Evolutionary conservation across 2,113 vertebrate species (phyloP).

Genomic region (Chaenogobius annularis): DNA sequence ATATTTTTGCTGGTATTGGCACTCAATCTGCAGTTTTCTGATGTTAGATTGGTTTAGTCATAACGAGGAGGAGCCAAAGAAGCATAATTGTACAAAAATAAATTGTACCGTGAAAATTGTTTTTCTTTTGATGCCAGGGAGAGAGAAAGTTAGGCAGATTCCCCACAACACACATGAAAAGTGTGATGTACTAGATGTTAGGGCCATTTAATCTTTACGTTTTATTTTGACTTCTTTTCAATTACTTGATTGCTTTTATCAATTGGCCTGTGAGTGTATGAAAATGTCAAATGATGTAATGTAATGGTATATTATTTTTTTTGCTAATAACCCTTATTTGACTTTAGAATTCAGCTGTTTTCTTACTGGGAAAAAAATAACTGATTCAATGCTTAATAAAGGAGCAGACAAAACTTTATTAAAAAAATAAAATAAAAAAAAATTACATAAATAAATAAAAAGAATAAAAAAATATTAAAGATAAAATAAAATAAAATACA

Average conservation of each 20-base stretch:
- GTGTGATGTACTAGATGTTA: constrained; percentile 2
- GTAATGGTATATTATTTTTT: not conserved
- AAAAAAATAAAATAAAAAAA: no score
- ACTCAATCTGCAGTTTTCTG: not conserved
- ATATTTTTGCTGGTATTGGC: not conserved
- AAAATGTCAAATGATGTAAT: constrained; percentile 16
- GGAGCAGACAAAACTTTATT: no score
- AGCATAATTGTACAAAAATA: no score
- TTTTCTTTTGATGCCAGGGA: no score
- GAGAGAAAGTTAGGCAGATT: no score
- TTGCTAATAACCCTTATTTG: constrained; percentile 7
- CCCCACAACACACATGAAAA: no score
- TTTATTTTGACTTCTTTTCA: constrained; percentile 24
- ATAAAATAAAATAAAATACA: no score
- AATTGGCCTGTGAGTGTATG: constrained; percentile 10
- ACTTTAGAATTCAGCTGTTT: constrained; percentile 41
- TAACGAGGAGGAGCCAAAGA: no score
- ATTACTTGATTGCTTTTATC: not conserved
- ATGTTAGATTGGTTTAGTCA: not conserved
- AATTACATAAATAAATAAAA: no score
- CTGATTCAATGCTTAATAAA: constrained; percentile 60
- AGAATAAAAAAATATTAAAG: no score
- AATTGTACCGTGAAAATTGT: no score
- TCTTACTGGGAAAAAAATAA: constrained; percentile 46
- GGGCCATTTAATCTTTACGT: not conserved